Evolutionary conservation across 2,888 invertebrate genomes (phyloP).

Genomic region (Biston stratarius): DNA sequence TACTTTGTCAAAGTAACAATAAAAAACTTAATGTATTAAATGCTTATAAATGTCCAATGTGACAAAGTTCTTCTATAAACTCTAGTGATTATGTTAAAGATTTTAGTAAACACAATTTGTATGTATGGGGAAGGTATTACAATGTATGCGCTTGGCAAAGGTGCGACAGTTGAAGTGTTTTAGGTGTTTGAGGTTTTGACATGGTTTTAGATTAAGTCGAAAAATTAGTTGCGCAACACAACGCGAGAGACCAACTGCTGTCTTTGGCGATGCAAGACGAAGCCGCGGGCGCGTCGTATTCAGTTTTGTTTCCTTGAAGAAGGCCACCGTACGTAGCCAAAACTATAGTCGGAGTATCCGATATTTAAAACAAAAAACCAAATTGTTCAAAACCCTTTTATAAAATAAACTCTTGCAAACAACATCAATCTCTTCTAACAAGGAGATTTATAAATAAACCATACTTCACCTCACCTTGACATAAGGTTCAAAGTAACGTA

Average conservation of each 20-base stretch:
- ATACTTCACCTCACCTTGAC: neutral
- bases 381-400: neutral
- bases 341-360: too few species aligned
- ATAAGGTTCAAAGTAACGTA: constrained; percentile 8
- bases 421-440: constrained; percentile 13
- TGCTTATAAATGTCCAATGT: neutral
- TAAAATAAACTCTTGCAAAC: constrained; percentile 1
- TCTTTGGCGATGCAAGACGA: too few species aligned
- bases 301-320: too few species aligned
- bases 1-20: constrained; percentile 16
- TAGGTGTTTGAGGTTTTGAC: too few species aligned
- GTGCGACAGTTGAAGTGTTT: constrained; percentile 5
- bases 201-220: too few species aligned
- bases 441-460: constrained; percentile 18
- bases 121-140: constrained; percentile 12
- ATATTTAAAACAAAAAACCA: too few species aligned
- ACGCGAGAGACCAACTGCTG: too few species aligned
- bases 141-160: constrained; percentile 1
- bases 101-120: constrained; percentile 30
- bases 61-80: constrained; percentile 1
- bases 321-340: too few species aligned
- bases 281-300: too few species aligned
- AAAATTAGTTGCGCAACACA: too few species aligned
- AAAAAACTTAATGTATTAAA: neutral
- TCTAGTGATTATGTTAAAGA: constrained; percentile 24